Conservation (phyloP, 1,140 invertebrate genomes). For the Caenorhabditis tropicalis region DNA sequence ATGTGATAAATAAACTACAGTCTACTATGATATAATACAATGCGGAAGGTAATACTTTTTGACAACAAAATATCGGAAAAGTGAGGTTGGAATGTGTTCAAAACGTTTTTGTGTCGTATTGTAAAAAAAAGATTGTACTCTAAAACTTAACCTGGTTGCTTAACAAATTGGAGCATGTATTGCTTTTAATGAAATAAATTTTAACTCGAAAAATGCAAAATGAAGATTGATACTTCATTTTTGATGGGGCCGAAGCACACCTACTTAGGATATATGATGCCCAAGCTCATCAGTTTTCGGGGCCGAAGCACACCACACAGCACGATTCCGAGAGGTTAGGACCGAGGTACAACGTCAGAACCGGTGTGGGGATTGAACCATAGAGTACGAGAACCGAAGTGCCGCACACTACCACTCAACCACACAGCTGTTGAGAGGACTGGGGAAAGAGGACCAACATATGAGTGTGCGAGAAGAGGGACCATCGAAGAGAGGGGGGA, state of each 20-base stretch:
- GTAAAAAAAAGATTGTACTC: too few relatives aligned
- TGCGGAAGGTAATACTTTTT: too few relatives aligned
- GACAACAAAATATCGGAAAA: too few relatives aligned
- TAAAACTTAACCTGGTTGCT: too few relatives aligned
- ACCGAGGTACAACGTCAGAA: not conserved
- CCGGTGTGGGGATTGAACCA: not conserved
- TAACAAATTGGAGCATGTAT: too few relatives aligned
- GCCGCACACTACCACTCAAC: not conserved
- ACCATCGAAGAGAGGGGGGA: not conserved
- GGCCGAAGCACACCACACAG: not conserved
- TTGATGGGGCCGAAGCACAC: not conserved
- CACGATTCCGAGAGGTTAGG: not conserved
- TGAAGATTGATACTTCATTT: not conserved
- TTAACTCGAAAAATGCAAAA: not conserved
- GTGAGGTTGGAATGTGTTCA: too few relatives aligned
- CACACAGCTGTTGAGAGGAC: not conserved
- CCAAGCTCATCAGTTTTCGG: not conserved
- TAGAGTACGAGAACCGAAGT: conserved; percentile 9
- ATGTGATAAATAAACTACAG: not conserved
- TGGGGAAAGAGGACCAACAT: not conserved
- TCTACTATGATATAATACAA: too few relatives aligned
- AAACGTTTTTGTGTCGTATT: too few relatives aligned
- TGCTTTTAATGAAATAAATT: too few relatives aligned
- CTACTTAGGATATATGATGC: not conserved
- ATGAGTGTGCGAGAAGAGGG: too few relatives aligned